Evolutionary conservation across 2,888 invertebrate species (phyloP).

Genomic region (Clivina fossor): DNA sequence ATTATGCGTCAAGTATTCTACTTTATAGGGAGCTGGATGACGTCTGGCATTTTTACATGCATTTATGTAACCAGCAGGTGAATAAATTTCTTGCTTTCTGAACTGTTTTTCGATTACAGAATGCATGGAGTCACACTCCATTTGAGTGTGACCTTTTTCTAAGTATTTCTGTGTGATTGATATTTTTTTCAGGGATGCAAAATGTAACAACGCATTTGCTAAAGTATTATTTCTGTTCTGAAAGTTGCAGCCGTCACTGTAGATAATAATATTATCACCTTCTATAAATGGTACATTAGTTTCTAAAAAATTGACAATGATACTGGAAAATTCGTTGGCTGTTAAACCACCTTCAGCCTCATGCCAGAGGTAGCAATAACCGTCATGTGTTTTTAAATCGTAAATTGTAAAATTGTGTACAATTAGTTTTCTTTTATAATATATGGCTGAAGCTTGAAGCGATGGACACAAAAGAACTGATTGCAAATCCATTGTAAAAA

Average conservation of each 20-base stretch:
- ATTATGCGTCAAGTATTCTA: conserved; percentile 34
- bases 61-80: conserved; percentile 38
- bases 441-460: conserved; percentile 34
- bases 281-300: conserved; percentile 12
- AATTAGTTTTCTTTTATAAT: conserved; percentile 40
- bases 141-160: conserved; percentile 44
- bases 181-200: conserved; percentile 36
- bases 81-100: conserved; percentile 34
- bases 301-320: conserved; percentile 14
- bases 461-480: conserved; percentile 36
- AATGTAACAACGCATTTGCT: conserved; percentile 41
- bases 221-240: conserved; percentile 44
- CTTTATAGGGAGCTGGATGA: conserved; percentile 36
- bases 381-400: conserved; percentile 39
- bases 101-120: conserved; percentile 40
- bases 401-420: conserved; percentile 43
- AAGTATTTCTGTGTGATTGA: conserved; percentile 43
- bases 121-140: conserved; percentile 44
- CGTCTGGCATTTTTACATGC: conserved; percentile 37
- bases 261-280: conserved; percentile 38
- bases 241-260: conserved; percentile 43
- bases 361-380: conserved; percentile 41
- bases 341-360: conserved; percentile 39
- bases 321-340: conserved; percentile 20
- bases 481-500: conserved; percentile 37